Evolutionary conservation across 2,113 vertebrate species (phyloP).

Genomic region (Seriola rivoliana): DNA sequence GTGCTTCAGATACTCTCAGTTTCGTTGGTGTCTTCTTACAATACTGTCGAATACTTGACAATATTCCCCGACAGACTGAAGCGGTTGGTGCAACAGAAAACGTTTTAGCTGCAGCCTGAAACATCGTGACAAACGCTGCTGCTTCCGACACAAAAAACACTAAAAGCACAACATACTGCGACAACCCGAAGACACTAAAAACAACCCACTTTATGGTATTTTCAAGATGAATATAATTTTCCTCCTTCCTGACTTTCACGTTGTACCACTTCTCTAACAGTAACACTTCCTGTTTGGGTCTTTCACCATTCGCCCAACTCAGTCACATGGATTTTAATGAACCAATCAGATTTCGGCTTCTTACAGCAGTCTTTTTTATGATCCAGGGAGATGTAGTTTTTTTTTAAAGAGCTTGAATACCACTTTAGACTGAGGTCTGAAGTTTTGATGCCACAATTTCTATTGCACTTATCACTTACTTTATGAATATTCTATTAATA

Average conservation of each 20-base stretch:
- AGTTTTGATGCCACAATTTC: not conserved
- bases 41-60: constrained; percentile 42
- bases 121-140: constrained; percentile 34
- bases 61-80: not conserved
- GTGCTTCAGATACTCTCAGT: constrained; percentile 71
- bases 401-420: not conserved
- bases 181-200: not conserved
- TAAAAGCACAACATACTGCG: not conserved
- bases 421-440: not conserved
- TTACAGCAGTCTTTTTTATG: accelerated
- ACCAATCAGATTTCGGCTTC: constrained; percentile 53
- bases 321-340: constrained; percentile 26
- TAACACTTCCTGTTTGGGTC: constrained; percentile 66
- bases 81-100: not conserved
- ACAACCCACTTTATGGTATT: not conserved
- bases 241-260: constrained; percentile 70
- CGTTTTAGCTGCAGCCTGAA: constrained; percentile 44
- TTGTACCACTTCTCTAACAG: not conserved
- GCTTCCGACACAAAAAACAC: not conserved
- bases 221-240: not conserved
- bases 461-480: not conserved
- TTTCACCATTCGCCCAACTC: constrained; percentile 29
- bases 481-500: not conserved
- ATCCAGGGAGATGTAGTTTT: constrained; percentile 65
- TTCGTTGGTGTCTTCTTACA: constrained; percentile 63